Conservation (phyloP, 2,113 vertebrate species). For the Lagopus muta region DNA sequence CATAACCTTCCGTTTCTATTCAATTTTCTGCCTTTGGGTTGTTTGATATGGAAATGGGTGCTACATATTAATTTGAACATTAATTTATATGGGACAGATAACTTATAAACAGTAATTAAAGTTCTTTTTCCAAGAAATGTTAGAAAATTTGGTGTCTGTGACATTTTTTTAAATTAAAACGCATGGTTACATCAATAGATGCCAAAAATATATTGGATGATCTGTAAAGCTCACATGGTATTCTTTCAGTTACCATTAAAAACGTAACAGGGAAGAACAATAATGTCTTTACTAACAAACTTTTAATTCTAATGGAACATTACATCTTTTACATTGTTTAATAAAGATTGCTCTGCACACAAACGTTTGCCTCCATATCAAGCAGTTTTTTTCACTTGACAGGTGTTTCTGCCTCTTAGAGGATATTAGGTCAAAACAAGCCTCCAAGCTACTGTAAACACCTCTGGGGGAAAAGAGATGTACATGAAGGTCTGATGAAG, state of each 20-base stretch:
- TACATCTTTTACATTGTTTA: neutral
- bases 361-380: neutral
- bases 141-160: neutral
- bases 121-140: neutral
- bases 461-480: neutral
- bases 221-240: neutral
- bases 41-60: neutral
- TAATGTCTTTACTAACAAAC: neutral
- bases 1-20: neutral
- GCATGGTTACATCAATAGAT: neutral
- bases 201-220: neutral
- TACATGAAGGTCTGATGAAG: neutral
- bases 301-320: neutral
- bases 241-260: neutral
- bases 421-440: neutral
- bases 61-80: neutral
- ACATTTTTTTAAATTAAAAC: neutral
- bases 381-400: neutral
- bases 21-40: neutral
- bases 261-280: neutral
- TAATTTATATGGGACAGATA: neutral
- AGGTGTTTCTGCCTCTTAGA: neutral
- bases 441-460: neutral
- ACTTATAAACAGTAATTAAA: conserved; percentile 1
- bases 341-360: neutral